Percentiles rank a stretch among this genome's conserved stretches.
phyloP scores from a whole-genome alignment of 2,113 vertebrate genomes.

The Myiozetetes cayanensis region DNA sequence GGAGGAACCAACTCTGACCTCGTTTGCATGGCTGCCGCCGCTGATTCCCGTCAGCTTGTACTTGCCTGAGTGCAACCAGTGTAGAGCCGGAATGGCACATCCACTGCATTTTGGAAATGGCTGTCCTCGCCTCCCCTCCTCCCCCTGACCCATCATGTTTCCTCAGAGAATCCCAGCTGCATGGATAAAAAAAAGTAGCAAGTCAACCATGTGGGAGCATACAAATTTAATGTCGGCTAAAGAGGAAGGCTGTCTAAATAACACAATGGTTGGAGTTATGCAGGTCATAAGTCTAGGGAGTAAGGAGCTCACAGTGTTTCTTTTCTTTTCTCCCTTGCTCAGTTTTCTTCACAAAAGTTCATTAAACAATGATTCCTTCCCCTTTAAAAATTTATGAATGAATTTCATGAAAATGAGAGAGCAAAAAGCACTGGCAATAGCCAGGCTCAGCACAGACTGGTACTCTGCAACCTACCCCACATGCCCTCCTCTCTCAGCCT shows the following conservation, averaged over 20 bases:
- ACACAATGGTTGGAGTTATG: constrained; percentile 12
- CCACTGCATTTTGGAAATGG: neutral
- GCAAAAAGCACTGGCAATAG: neutral
- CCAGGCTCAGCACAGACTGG: neutral
- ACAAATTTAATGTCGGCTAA: constrained; percentile 52
- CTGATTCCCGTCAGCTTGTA: constrained; percentile 10
- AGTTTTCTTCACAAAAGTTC: constrained; percentile 23
- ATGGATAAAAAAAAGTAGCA: constrained; percentile 33
- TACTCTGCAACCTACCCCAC: neutral
- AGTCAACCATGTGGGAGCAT: constrained; percentile 47
- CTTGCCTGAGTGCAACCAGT: constrained; percentile 1
- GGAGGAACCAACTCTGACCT: constrained; percentile 45
- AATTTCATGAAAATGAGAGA: constrained; percentile 23
- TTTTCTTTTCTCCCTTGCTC: neutral
- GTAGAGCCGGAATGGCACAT: neutral
- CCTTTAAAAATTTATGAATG: constrained; percentile 40
- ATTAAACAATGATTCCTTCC: constrained; percentile 47
- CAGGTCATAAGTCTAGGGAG: constrained; percentile 52
- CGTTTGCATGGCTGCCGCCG: neutral
- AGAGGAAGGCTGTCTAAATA: constrained; percentile 50
- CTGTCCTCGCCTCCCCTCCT: constrained; percentile 33
- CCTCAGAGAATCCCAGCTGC: constrained; percentile 49
- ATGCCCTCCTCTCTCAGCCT: neutral
- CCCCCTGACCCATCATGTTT: constrained; percentile 7
- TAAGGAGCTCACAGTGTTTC: neutral